phyloP scores from a whole-genome alignment of 2,113 vertebrate species.

The Macaca mulatta region DNA sequence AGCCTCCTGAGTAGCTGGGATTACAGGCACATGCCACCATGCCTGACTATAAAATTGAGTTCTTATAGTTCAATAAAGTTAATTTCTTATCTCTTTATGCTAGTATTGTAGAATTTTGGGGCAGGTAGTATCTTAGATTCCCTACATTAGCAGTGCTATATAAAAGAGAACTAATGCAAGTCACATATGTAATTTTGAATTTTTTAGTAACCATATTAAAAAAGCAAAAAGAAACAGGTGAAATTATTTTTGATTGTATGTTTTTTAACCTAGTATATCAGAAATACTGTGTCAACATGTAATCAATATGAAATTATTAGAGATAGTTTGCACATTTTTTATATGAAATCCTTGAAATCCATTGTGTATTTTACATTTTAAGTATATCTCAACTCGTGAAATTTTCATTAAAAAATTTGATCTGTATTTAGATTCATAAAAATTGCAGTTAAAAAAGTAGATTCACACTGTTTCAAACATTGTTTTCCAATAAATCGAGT shows the following conservation, averaged over 20 bases:
- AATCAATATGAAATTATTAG: slow-evolving; percentile 2
- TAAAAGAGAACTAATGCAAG: neutral
- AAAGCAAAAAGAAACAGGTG: neutral
- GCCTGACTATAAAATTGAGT: neutral
- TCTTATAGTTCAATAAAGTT: neutral
- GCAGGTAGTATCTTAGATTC: neutral
- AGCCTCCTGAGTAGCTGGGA: no score
- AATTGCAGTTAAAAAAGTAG: neutral
- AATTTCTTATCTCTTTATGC: neutral
- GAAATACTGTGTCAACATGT: neutral
- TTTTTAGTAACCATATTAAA: slow-evolving; percentile 14
- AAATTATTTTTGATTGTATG: neutral
- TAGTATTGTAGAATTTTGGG: neutral
- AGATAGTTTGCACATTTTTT: neutral
- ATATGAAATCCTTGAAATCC: neutral
- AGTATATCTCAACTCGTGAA: neutral
- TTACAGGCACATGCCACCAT: no score
- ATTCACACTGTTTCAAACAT: neutral
- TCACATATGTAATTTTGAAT: neutral
- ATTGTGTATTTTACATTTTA: neutral
- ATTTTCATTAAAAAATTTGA: neutral
- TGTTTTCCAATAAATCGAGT: neutral
- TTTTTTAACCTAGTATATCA: neutral
- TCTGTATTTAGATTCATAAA: neutral
- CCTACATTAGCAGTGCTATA: neutral